Percentiles rank a stretch among this genome's conserved stretches.
phyloP scores from a whole-genome alignment of 2,888 invertebrate species.

The Oscheius sp. region DNA sequence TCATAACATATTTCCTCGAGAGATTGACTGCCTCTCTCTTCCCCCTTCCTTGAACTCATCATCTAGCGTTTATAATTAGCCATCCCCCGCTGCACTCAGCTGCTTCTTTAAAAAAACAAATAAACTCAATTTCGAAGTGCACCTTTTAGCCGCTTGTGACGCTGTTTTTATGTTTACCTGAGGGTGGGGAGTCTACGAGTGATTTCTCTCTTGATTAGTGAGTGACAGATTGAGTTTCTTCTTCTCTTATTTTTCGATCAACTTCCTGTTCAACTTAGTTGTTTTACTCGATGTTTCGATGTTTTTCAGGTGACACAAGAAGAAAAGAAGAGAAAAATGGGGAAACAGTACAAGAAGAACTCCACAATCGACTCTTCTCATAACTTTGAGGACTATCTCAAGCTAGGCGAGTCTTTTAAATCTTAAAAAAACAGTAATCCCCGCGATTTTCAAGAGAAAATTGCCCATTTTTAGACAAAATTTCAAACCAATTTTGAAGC shows the following conservation, averaged over 20 bases:
- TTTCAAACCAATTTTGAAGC: not conserved
- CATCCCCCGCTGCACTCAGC: too few species aligned
- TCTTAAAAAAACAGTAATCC: not conserved
- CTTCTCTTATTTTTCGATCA: not conserved
- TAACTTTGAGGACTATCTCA: slow-evolving; percentile 10
- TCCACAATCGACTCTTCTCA: not conserved
- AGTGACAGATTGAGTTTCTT: not conserved
- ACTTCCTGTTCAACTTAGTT: not conserved
- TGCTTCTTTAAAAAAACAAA: too few species aligned
- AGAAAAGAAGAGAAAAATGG: not conserved
- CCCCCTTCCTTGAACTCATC: too few species aligned
- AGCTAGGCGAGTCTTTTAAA: not conserved
- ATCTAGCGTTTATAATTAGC: too few species aligned
- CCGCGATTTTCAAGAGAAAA: not conserved
- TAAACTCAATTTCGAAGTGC: too few species aligned
- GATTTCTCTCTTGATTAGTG: not conserved
- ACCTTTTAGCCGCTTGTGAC: too few species aligned
- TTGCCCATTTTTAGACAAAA: not conserved
- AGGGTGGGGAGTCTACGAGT: not conserved
- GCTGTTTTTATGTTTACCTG: too few species aligned
- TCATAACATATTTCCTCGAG: too few species aligned
- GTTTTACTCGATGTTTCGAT: not conserved
- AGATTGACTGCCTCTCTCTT: too few species aligned
- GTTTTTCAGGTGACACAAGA: not conserved
- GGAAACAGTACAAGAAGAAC: not conserved